phyloP scores from a whole-genome alignment of 2,888 invertebrate genomes.

The Tachystola acroxantha region DNA sequence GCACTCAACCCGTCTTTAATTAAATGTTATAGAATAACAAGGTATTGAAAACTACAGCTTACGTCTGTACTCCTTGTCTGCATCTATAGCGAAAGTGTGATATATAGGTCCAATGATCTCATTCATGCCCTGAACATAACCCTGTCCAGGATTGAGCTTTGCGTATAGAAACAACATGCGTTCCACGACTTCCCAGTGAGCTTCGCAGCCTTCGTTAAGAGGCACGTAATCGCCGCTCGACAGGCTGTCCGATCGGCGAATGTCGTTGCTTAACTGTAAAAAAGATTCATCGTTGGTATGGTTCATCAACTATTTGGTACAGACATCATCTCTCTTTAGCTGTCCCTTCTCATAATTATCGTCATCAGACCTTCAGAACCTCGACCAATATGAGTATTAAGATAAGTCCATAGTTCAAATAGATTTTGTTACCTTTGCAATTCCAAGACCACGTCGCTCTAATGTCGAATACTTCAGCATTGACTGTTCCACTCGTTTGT shows the following conservation, averaged over 20 bases:
- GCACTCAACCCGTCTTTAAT: no score
- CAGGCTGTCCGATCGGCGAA: conserved; percentile 76
- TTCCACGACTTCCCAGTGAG: conserved; percentile 99
- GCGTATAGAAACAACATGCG: conserved; percentile 98
- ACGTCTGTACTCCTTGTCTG: conserved; percentile 88
- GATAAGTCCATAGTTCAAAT: no score
- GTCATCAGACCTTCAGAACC: no score
- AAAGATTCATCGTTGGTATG: no score
- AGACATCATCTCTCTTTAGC: no score
- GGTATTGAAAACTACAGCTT: no score
- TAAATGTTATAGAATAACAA: no score
- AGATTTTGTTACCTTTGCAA: conserved; percentile 95
- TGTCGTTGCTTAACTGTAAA: conserved; percentile 85
- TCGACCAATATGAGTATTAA: no score
- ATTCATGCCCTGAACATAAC: conserved; percentile 99
- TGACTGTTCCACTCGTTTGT: conserved; percentile 92
- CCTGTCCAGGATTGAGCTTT: conserved; percentile 98
- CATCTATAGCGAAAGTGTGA: conserved; percentile 96
- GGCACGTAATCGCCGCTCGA: conserved; percentile 84
- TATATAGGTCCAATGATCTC: conserved; percentile 99
- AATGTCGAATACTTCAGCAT: conserved; percentile 92
- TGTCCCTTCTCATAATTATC: no score
- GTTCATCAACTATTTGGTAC: no score
- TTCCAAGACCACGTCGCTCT: conserved; percentile 91
- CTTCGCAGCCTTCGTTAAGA: conserved; percentile 93